phyloP scores from a whole-genome alignment of 2,888 invertebrate species.

The Leptinotarsa peninsularis region DNA sequence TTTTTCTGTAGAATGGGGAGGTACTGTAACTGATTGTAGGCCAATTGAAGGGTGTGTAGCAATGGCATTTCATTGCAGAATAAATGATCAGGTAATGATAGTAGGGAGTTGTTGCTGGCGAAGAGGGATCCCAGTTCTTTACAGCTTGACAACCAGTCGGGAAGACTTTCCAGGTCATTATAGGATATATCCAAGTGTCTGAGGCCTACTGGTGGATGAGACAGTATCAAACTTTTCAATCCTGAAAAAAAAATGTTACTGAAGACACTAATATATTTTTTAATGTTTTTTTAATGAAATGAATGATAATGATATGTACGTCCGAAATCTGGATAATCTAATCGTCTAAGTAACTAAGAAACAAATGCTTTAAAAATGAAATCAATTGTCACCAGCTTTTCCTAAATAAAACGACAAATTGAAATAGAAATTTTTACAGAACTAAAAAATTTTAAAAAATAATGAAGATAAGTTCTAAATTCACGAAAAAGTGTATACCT shows the following conservation, averaged over 20 bases:
- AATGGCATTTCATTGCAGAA: slow-evolving; percentile 80
- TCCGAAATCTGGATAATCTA: too few species aligned
- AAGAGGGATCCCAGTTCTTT: slow-evolving; percentile 78
- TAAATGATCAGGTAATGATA: slow-evolving; percentile 78
- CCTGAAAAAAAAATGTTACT: slow-evolving; percentile 68
- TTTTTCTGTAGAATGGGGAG: slow-evolving; percentile 78
- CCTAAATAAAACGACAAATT: too few species aligned
- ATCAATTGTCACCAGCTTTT: too few species aligned
- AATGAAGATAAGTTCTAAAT: not conserved
- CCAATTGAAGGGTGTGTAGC: slow-evolving; percentile 79
- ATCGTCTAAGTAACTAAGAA: too few species aligned
- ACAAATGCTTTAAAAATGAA: too few species aligned
- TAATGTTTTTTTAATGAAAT: too few species aligned
- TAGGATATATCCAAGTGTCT: slow-evolving; percentile 84
- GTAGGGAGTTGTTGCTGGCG: slow-evolving; percentile 80
- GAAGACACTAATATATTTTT: too few species aligned
- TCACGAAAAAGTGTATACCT: slow-evolving; percentile 59
- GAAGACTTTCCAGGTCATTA: slow-evolving; percentile 79
- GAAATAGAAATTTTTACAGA: too few species aligned
- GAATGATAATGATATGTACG: too few species aligned
- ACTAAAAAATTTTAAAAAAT: too few species aligned
- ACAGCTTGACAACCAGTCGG: slow-evolving; percentile 83
- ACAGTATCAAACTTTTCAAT: slow-evolving; percentile 77
- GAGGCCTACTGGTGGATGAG: slow-evolving; percentile 78
- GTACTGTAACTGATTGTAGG: slow-evolving; percentile 81